Percentiles rank a stretch among this genome's conserved stretches.
phyloP scores from a whole-genome alignment of 2,888 invertebrate genomes.

The Teinopalpus imperialis region DNA sequence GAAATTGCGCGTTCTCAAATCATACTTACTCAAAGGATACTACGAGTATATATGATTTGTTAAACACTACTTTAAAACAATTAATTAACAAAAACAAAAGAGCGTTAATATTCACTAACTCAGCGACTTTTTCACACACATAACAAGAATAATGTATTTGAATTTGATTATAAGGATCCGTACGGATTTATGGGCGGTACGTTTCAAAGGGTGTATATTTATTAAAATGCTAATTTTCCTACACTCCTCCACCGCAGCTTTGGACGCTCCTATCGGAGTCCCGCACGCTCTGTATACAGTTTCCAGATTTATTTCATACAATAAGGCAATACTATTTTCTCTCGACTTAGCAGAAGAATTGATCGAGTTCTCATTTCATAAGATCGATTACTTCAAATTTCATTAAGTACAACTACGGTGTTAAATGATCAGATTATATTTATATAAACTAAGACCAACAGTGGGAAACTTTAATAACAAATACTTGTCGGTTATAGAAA shows the following conservation, averaged over 20 bases:
- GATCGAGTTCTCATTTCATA: neutral
- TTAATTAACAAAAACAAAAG: slow-evolving; percentile 1
- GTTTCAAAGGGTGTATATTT: slow-evolving; percentile 81
- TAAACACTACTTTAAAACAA: no score
- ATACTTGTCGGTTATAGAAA: no score
- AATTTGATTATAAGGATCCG: slow-evolving; percentile 80
- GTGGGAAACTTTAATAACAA: no score
- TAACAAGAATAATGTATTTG: slow-evolving; percentile 75
- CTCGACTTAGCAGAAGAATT: slow-evolving; percentile 38
- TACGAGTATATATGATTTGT: no score
- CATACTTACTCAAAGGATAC: no score
- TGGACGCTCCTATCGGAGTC: slow-evolving; percentile 67
- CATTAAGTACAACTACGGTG: no score
- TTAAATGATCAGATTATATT: no score
- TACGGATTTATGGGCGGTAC: slow-evolving; percentile 73
- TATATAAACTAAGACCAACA: no score
- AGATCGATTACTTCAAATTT: no score
- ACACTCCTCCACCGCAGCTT: slow-evolving; percentile 73
- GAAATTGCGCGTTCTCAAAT: no score
- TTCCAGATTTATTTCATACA: slow-evolving; percentile 78
- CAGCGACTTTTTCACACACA: slow-evolving; percentile 52
- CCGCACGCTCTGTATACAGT: slow-evolving; percentile 77
- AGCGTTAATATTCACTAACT: slow-evolving; percentile 36
- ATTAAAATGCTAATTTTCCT: slow-evolving; percentile 81
- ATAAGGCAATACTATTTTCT: slow-evolving; percentile 44